Conservation (phyloP, 2,113 vertebrate genomes). For the Ailuropoda melanoleuca region DNA sequence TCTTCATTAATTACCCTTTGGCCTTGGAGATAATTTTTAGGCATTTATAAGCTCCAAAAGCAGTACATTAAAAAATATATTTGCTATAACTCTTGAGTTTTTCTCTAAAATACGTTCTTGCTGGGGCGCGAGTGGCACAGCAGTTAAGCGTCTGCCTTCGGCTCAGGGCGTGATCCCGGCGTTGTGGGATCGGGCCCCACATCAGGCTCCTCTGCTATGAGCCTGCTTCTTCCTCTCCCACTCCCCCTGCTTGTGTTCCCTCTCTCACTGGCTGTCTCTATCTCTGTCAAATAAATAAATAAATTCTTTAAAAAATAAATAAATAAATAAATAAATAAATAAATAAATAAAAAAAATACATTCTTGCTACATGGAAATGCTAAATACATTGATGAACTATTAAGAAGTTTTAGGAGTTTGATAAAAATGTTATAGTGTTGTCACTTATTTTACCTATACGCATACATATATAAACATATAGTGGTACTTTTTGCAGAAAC, state of each 20-base stretch:
- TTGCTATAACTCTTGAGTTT: neutral
- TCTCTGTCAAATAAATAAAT: too few species aligned
- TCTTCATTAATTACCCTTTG: neutral
- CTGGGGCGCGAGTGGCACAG: too few species aligned
- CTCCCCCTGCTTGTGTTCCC: too few species aligned
- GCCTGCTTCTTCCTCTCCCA: too few species aligned
- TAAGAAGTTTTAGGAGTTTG: neutral
- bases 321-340: too few species aligned
- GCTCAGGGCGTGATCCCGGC: too few species aligned
- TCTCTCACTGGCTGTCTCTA: too few species aligned
- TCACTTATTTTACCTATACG: neutral
- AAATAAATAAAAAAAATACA: neutral
- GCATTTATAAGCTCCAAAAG: neutral
- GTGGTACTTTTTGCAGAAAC: constrained; percentile 15
- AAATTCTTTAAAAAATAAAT: too few species aligned
- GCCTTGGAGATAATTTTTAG: neutral
- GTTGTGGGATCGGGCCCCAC: too few species aligned
- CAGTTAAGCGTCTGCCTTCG: too few species aligned
- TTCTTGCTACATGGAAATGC: neutral
- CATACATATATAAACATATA: neutral
- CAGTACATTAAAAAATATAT: neutral
- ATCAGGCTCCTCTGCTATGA: too few species aligned
- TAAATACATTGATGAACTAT: neutral
- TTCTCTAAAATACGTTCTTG: neutral
- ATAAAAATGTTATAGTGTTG: constrained; percentile 18